Percentiles rank a stretch among this genome's conserved stretches.
Evolutionary conservation across 2,797 vertebrate genomes (phyloP).

Genomic region (Enteromius argenteus): DNA sequence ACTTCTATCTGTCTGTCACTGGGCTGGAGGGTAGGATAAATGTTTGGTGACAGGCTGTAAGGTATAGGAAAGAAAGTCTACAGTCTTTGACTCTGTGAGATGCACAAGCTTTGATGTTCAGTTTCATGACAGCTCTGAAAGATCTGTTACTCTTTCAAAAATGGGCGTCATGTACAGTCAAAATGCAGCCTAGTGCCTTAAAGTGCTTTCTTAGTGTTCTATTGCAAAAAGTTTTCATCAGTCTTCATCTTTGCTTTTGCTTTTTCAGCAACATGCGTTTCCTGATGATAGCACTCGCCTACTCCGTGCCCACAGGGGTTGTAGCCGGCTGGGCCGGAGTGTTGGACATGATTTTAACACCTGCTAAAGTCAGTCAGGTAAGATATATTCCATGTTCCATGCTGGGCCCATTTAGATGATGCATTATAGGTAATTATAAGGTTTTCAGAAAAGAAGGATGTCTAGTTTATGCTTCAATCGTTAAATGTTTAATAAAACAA

Average conservation of each 20-base stretch:
- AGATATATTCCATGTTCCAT: constrained; percentile 57
- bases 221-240: neutral
- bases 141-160: constrained; percentile 23
- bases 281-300: constrained; percentile 96
- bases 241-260: constrained; percentile 38
- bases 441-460: neutral
- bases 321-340: constrained; percentile 94
- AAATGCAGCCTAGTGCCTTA: constrained; percentile 3
- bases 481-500: neutral
- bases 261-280: constrained; percentile 89
- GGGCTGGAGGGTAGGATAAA: constrained; percentile 36
- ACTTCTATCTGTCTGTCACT: constrained; percentile 61
- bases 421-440: neutral
- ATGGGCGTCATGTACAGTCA: neutral
- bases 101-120: constrained; percentile 52
- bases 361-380: constrained; percentile 93
- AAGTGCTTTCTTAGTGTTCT: neutral
- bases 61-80: constrained; percentile 22
- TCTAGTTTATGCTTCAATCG: neutral
- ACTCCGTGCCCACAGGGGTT: constrained; percentile 93
- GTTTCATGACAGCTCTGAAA: constrained; percentile 25
- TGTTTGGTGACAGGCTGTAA: constrained; percentile 52
- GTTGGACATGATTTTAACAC: constrained; percentile 94
- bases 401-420: neutral
- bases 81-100: constrained; percentile 30